These are phyloP conservation scores for Beroe forskalii DNA, from an alignment of 37 sponge, comb jelly and placozoan species.

Conservation along the genomic window DNA sequence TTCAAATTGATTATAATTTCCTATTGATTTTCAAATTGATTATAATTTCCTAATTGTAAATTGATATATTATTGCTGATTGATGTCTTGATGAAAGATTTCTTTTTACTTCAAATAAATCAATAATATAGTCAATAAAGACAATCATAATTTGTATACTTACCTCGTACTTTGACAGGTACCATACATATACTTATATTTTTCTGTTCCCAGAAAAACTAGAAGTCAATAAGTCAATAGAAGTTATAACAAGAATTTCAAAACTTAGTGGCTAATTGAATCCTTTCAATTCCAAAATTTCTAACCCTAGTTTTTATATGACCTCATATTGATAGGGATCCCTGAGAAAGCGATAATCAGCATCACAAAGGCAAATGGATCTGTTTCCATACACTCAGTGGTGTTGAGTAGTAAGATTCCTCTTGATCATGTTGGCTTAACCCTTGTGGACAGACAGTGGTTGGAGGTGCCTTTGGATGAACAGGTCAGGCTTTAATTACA, in stretches of 20 bases:
- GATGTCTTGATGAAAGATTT: too few relatives aligned
- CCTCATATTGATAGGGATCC: not conserved
- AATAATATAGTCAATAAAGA: too few relatives aligned
- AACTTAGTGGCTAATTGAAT: not conserved
- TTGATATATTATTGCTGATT: too few relatives aligned
- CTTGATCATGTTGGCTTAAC: conserved; percentile 14
- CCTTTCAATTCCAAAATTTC: not conserved
- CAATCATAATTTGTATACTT: too few relatives aligned
- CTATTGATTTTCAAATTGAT: not conserved
- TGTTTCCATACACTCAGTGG: not conserved
- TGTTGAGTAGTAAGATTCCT: not conserved
- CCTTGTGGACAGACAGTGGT: conserved; percentile 5
- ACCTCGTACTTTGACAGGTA: too few relatives aligned
- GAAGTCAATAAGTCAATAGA: too few relatives aligned
- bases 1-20: not conserved
- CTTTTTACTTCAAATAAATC: too few relatives aligned
- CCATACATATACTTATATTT: too few relatives aligned
- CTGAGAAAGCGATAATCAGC: conserved; percentile 40
- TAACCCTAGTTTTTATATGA: not conserved
- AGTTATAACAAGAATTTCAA: too few relatives aligned
- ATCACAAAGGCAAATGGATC: conserved; percentile 20
- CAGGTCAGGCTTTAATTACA: conserved; percentile 28
- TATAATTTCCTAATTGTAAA: not conserved
- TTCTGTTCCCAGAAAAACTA: too few relatives aligned
- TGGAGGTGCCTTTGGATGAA: conserved; percentile 43